Evolutionary conservation across 2,113 vertebrate genomes (phyloP).

Genomic region (Cryptotis parvus): DNA sequence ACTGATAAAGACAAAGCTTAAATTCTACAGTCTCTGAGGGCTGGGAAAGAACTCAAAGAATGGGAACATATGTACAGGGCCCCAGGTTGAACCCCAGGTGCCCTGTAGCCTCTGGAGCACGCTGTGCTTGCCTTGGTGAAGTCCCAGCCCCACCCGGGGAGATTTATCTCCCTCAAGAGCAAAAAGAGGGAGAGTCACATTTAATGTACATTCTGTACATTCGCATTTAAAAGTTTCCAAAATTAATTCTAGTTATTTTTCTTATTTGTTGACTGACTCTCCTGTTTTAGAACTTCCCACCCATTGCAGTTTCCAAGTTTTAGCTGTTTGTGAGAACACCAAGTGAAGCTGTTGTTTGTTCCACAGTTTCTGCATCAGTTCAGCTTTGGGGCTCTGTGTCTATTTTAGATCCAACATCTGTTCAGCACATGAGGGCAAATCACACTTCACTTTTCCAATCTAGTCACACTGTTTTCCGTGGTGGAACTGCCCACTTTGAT

Average conservation of each 20-base stretch:
- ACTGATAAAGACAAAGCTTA: too few relatives aligned
- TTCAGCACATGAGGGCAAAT: accelerated
- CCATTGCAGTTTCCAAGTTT: background rate
- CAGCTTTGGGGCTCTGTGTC: background rate
- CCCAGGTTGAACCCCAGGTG: too few relatives aligned
- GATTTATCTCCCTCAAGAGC: too few relatives aligned
- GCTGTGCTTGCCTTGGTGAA: too few relatives aligned
- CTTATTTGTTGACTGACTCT: constrained; percentile 28
- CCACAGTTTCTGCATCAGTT: background rate
- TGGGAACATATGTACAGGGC: too few relatives aligned
- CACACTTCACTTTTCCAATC: background rate
- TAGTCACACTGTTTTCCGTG: constrained; percentile 68
- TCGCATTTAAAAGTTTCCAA: background rate
- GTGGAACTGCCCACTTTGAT: constrained; percentile 39
- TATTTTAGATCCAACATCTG: constrained; percentile 34
- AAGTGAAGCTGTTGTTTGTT: background rate
- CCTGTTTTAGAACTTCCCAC: background rate
- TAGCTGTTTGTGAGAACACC: background rate
- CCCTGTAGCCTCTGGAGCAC: too few relatives aligned
- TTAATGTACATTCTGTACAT: background rate
- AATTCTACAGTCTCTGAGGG: too few relatives aligned
- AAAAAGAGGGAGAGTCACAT: too few relatives aligned
- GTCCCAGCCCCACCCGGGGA: too few relatives aligned
- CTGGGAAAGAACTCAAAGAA: too few relatives aligned
- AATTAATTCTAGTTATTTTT: background rate